Evolutionary conservation across 2,797 vertebrate species (phyloP), one percentile per base, ranked within the genome.

Genomic region (Leuciscus waleckii): DNA sequence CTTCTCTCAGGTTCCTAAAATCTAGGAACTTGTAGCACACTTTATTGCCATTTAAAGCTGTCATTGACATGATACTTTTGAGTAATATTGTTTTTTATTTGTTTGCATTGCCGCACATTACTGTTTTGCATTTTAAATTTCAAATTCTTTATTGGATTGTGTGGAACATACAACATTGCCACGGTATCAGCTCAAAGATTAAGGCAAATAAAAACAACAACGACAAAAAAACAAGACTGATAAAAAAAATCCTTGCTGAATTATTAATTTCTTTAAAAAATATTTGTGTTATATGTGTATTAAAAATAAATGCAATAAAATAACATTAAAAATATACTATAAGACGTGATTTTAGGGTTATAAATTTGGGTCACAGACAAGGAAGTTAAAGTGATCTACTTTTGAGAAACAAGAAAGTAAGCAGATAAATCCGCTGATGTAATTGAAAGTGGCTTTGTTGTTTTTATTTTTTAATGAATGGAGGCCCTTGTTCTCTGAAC

Each of bases 391-490:
- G 29, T 54, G n/a, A 19, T 71, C 46, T 41, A 37, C 21, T 76
- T 87, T 69, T 32, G 68, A 74, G 54, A 41, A 37, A 51, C 54
- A 39, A 68, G 43, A 17, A 17, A 71, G 41, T 7, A 73, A 37
- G 39, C 49, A 11, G 17, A 41, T 32, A 17, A 54, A 83, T 87
- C 39, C 0, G 82, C 84, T 81, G 82, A 86, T 35, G 63, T 77
- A 21, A 17, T 32, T 69, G 39, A 79, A 74, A 71, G 41, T 54
- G 14, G 58, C 69, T 86, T 71, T 83, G 81, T 83, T 56, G 69
- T 41, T 87, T 87, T 67, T 81, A 83, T 65, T 51, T 84, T 67
- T 82, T 89, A 76, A 86, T 86, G 84, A 84, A 86, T 85, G 26
- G 71, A 65, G 29, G 29, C 39, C 61, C 23, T 87, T 88, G 83